Evolutionary conservation across 2,888 invertebrate genomes (phyloP), one percentile per base, ranked within the genome.

Genomic region (Microdon myrmicae): DNA sequence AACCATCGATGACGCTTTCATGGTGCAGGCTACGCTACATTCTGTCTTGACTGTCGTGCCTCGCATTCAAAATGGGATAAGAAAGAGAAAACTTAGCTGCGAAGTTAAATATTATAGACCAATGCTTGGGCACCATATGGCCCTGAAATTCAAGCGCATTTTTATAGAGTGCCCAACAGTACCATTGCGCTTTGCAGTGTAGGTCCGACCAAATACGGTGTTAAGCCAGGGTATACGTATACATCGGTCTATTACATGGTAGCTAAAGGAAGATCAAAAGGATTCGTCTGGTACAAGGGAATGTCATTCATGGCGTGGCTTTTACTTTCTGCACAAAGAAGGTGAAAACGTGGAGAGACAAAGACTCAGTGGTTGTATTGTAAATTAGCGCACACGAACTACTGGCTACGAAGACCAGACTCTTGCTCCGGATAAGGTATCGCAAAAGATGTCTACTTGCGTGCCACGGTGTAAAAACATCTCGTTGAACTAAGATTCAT

Each of bases 351-450:
- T n/a, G n/a, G n/a, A 10, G 35, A 55, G 41, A 64, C 41, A 22
- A 39, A 26, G 38, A 38, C 31, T 29, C 37, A 23, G 43, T 58
- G 32, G 31, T 44, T 39, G 56, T 31, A 19, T 35, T 56, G 39
- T 39, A 64, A 56, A 64, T 64, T 56, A 64, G 64, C 64, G 58
- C 56, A 58, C n/a, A n/a, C n/a, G n/a, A n/a, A n/a, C n/a, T n/a
- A n/a, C n/a, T n/a, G n/a, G n/a, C n/a, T n/a, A n/a, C n/a, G n/a
- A n/a, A n/a, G n/a, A n/a, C n/a, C n/a, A n/a, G n/a, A n/a, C n/a
- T n/a, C n/a, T n/a, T n/a, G n/a, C n/a, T n/a, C n/a, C n/a, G n/a
- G n/a, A n/a, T n/a, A n/a, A n/a, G n/a, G n/a, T n/a, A n/a, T n/a
- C n/a, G n/a, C n/a, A n/a, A n/a, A n/a, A n/a, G n/a, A n/a, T n/a